Evolutionary conservation across 2,888 invertebrate genomes (phyloP), one percentile per base, ranked within the genome.

Genomic region (Coelopa pilipes): DNA sequence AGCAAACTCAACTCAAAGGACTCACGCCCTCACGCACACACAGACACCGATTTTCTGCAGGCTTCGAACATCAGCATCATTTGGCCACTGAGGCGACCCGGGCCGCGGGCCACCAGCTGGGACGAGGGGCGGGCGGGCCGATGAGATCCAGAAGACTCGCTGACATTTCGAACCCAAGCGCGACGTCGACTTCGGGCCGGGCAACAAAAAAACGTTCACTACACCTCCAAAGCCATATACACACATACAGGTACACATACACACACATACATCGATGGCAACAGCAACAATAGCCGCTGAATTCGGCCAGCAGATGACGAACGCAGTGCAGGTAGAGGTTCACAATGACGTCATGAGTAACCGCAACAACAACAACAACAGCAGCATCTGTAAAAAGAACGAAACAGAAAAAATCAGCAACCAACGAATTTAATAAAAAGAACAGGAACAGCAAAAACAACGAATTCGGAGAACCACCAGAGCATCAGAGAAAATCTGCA

Each of bases 161-260:
- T 78, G 78, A 78, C 80, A 80, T 80, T 80, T 78, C 68, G 63
- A 62, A 53, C 63, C 10, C 13, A 50, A 63, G 55, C 57, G 46
- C 49, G 60, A 45, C 13, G 34, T 34, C 34, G 34, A 7, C 34
- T 34, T 34, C 34, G 34, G 34, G 34, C 34, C 34, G 34, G 7
- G 7, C 34, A 7, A 34, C 34, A 34, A 34, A 34, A 34, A 34
- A n/a, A n/a, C n/a, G n/a, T n/a, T n/a, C n/a, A n/a, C n/a, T n/a
- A n/a, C n/a, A n/a, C n/a, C n/a, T n/a, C 34, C 2, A 34, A 2
- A 34, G 7, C 34, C 7, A 34, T 7, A 2, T 34, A 34, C 34
- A 34, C 2, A 34, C 34, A 34, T 7, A 34, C 34, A 7, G 4
- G 7, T 7, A 34, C 34, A 34, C 34, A 7, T 4, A 34, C 34